Conservation (phyloP, 2,797 vertebrate species). For the Malacoctenus gilli region DNA sequence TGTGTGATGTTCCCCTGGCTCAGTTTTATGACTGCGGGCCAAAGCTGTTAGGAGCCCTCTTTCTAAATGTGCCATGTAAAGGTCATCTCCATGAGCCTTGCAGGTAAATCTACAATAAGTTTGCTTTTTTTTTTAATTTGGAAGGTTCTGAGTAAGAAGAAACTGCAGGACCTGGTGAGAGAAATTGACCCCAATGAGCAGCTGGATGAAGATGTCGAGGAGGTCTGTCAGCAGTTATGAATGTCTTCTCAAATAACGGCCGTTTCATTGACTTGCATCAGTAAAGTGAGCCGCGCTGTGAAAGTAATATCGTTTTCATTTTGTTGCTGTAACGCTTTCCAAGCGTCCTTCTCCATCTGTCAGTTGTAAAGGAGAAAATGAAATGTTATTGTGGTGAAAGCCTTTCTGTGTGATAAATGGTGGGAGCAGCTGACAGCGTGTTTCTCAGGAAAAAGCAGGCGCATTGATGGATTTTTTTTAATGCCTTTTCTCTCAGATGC, state of each 20-base stretch:
- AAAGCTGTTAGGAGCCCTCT: background rate
- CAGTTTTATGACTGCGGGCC: background rate
- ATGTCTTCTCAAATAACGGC: background rate
- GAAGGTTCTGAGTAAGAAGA: constrained; percentile 96
- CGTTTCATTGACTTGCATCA: background rate
- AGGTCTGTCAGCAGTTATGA: constrained; percentile 79
- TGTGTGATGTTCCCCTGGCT: background rate
- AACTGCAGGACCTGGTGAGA: constrained; percentile 95
- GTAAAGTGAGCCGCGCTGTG: background rate
- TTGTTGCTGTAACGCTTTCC: background rate
- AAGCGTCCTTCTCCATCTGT: constrained; percentile 23
- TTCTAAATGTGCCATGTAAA: background rate
- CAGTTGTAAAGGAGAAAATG: too few species aligned
- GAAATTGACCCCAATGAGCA: constrained; percentile 98
- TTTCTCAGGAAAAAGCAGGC: background rate
- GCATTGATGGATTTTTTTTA: constrained; percentile 8
- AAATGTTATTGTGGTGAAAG: constrained; percentile 20
- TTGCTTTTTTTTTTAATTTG: too few species aligned
- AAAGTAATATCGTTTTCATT: background rate
- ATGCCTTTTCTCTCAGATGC: constrained; percentile 83
- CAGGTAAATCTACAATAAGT: background rate
- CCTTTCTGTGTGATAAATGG: constrained; percentile 22
- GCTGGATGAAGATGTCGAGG: constrained; percentile 97
- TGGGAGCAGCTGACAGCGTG: constrained; percentile 15
- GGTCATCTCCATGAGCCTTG: background rate